These are phyloP conservation scores for Lichenostomus cassidix DNA, from an alignment of 2,113 vertebrate genomes.

Conservation along the genomic window DNA sequence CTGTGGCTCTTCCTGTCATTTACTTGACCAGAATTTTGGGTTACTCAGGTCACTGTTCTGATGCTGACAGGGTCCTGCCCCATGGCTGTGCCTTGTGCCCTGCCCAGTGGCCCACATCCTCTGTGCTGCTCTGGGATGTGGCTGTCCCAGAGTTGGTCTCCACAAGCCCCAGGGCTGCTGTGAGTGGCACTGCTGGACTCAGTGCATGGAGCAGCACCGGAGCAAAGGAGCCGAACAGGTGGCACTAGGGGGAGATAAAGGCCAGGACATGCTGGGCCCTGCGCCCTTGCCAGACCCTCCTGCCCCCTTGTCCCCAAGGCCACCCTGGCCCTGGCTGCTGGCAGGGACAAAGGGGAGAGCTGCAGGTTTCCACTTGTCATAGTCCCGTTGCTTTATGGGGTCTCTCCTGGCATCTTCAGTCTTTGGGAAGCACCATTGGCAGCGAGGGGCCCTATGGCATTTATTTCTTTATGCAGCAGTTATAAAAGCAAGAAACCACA, in stretches of 20 bases:
- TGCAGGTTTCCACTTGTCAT: rapidly evolving
- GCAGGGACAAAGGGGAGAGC: neutral
- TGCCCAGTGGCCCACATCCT: rapidly evolving
- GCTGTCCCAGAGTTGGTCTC: neutral
- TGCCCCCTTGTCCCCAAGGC: neutral
- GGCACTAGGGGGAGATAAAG: slow-evolving; percentile 64
- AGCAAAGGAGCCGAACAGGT: neutral
- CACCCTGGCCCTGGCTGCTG: neutral
- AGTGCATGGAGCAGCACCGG: rapidly evolving
- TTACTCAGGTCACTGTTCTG: rapidly evolving
- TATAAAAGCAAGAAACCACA: neutral
- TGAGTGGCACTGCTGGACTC: rapidly evolving
- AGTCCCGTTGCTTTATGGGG: neutral
- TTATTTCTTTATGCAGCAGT: neutral
- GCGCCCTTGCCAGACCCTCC: neutral
- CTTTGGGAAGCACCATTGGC: neutral
- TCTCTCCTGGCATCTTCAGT: neutral
- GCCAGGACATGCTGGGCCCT: neutral
- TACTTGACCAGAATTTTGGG: neutral
- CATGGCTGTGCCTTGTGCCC: neutral
- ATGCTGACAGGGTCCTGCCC: neutral
- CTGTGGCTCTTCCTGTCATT: rapidly evolving
- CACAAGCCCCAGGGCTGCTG: rapidly evolving
- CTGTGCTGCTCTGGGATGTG: rapidly evolving
- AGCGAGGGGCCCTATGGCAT: rapidly evolving